Base-by-base conservation (phyloP, 2,113 vertebrate genomes). In the Stigmatopora argus region DNA sequence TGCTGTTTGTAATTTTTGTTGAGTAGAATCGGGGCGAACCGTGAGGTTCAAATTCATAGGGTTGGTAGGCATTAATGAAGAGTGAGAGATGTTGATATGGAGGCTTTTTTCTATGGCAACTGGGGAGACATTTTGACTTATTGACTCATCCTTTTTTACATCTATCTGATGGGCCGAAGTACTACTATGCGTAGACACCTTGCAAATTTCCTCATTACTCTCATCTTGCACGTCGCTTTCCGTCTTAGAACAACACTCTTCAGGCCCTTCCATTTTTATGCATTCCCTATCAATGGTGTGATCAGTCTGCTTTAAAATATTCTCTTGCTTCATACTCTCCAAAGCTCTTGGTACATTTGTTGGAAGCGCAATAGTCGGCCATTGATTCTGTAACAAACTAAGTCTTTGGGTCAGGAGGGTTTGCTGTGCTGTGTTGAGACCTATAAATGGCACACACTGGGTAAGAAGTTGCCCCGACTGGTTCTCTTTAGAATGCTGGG, bases 341-440 rank as follows among this genome's bases (percentile, higher is more conserved):
- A 55, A 31, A 62, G 65, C 66, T 51, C 67, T 52, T 47, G 77
- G 82, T 31, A 67, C 53, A 52, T 77, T 79, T 64, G 75, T 53
- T 31, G 77, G 65, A 55, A 85, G 52, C 65, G 81, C 84, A 48
- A 81, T 67, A 56, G 89, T 71, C 58, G 86, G 75, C 89, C 90
- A 90, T 72, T 90, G 90, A 83, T 70, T 90, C 79, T 90, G 90
- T 79, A 91, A 82, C 77, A 79, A 88, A 73, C 73, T 77, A 60
- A 90, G 83, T 90, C 90, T 90, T 89, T 92, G 90, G 81, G 89
- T 82, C 78, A 92, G 64, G 64, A 92, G 89, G 60, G 90, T 89
- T 86, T 92, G 90, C 80, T 92, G 90, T 62, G 88, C 84, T 70
- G 90, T 58, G 60, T 67, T 90, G 66, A 91, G 87, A 78, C 89